Base-by-base conservation (phyloP, 2,797 vertebrate genomes). In the Enteromius viviparus region DNA sequence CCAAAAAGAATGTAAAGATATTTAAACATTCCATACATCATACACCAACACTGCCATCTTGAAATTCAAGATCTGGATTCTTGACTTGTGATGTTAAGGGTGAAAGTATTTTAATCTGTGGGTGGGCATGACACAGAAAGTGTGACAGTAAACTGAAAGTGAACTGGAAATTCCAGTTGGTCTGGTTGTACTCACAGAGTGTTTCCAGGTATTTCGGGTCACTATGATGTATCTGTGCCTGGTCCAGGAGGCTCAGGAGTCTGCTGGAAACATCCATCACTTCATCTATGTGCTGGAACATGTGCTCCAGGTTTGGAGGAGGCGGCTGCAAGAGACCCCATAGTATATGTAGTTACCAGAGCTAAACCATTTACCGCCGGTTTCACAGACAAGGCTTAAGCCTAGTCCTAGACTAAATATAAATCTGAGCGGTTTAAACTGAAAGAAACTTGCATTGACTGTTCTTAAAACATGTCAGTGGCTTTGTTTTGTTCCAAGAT, bases 261-360 rank as follows among this genome's bases (percentile, higher is more conserved):
- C 91, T 92, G 55, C 88, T 88, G 1, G 96, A 97, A 68, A 97
- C 93, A 0, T 92, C 85, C 6, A 97, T 94, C 90, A 99, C 94
- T 9, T 96, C 96, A 0, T 97, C 95, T 0, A 95, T 93, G 92
- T 97, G 93, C 66, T 96, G 95, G 84, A 98, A 99, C 90, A 98
- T 94, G 85, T 94, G 91, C 87, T 96, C 95, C 92, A 98, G 91
- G 89, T 97, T 94, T 55, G 91, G 87, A 5, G 91, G 94, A 0
- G 96, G 95, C 84, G 97, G 94, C 97, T 98, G 87, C n/a, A 82
- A 71, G 8, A 42, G 34, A 49, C 47, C 10, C 21, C 40, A 29
- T 47, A 15, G 68, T 14, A 49, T 15, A 19, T n/a, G 14, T 21
- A 3, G 82, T 62, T 3, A 76, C 6, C 42, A 40, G 37, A 42